Conservation (phyloP, 2,797 vertebrate genomes). For the Hippopotamyrus pictus region DNA sequence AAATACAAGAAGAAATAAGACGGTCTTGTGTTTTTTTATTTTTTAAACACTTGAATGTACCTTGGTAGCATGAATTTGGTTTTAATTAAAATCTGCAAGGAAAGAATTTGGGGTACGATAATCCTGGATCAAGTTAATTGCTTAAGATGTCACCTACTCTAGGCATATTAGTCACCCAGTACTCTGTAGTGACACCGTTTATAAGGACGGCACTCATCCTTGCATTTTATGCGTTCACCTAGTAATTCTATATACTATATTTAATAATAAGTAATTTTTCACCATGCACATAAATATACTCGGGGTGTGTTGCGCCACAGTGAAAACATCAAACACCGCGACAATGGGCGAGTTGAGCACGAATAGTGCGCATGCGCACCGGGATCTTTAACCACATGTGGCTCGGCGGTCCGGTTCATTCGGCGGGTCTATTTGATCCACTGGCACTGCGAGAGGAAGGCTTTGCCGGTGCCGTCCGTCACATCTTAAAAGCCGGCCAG, state of each 20-base stretch:
- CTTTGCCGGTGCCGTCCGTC: neutral
- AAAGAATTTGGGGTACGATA: neutral
- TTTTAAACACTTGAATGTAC: neutral
- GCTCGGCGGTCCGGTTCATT: neutral
- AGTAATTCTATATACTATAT: neutral
- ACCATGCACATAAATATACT: neutral
- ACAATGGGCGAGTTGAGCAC: neutral
- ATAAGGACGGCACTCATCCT: neutral
- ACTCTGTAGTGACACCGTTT: neutral
- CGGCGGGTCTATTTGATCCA: neutral
- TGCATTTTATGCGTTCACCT: neutral
- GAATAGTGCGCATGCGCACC: conserved; percentile 26
- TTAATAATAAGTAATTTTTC: neutral
- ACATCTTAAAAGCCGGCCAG: neutral
- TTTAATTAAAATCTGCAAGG: neutral
- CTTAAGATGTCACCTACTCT: neutral
- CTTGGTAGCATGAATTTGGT: neutral
- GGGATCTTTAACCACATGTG: neutral
- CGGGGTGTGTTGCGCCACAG: neutral
- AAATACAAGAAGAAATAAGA: neutral
- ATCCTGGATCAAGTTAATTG: neutral
- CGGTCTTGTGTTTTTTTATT: neutral
- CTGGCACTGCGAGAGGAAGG: neutral
- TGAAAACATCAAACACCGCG: neutral
- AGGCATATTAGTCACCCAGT: neutral